Percentiles rank a stretch among this genome's conserved stretches.
phyloP scores from a whole-genome alignment of 2,888 invertebrate genomes.

The Pandemis heparana region DNA sequence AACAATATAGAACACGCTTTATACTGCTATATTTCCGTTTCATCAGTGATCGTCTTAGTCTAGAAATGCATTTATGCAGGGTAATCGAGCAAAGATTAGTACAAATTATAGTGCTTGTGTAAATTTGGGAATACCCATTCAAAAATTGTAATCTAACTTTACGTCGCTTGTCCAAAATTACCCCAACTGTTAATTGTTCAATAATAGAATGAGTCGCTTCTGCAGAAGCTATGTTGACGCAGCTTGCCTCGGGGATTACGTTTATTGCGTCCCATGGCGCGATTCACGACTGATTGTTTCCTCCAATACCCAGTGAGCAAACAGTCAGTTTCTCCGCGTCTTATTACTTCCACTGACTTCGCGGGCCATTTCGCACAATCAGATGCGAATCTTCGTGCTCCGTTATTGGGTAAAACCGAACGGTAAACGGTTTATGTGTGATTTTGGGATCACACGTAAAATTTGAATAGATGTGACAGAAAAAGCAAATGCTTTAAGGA shows the following conservation, averaged over 20 bases:
- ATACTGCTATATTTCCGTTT: too few relatives aligned
- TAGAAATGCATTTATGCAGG: too few relatives aligned
- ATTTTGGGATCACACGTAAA: constrained; percentile 8
- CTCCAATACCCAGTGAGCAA: constrained; percentile 71
- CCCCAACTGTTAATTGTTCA: neutral
- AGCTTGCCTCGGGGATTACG: constrained; percentile 65
- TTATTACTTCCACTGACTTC: constrained; percentile 56
- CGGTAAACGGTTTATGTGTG: constrained; percentile 30
- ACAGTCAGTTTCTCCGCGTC: constrained; percentile 71
- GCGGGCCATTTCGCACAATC: constrained; percentile 48
- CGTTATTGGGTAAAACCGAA: constrained; percentile 45
- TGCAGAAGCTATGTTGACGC: constrained; percentile 32
- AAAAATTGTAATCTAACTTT: too few relatives aligned
- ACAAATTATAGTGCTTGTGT: too few relatives aligned
- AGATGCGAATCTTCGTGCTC: constrained; percentile 51
- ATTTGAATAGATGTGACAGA: neutral
- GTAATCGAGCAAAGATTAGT: too few relatives aligned
- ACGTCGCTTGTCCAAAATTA: too few relatives aligned
- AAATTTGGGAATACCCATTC: too few relatives aligned
- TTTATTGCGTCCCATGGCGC: constrained; percentile 78
- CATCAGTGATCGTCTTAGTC: too few relatives aligned
- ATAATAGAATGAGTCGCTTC: constrained; percentile 28
- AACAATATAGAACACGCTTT: too few relatives aligned
- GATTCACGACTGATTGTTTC: constrained; percentile 69
- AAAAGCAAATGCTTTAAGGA: neutral